phyloP scores from a whole-genome alignment of 2,113 vertebrate species.

The Hemichromis elongatus region DNA sequence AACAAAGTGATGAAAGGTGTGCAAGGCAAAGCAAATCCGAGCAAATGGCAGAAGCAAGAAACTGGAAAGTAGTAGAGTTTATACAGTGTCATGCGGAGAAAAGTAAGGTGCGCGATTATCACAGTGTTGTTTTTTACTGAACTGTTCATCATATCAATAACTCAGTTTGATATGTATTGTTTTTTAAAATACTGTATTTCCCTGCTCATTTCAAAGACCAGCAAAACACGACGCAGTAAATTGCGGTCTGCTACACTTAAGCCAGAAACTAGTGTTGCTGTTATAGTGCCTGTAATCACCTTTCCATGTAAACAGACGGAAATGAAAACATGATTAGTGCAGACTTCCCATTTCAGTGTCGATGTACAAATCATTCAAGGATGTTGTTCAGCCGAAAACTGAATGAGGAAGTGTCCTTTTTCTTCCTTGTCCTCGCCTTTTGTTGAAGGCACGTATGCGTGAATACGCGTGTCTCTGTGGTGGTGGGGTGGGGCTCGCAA shows the following conservation, averaged over 20 bases:
- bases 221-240: not conserved
- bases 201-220: not conserved
- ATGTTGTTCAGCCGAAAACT: not conserved
- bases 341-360: not conserved
- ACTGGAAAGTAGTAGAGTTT: not conserved
- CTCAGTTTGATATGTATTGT: not conserved
- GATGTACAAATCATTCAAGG: not conserved
- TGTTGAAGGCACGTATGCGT: not conserved
- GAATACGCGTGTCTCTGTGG: not conserved
- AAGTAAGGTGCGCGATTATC: not conserved
- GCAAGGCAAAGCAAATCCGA: not conserved
- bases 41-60: too few species aligned
- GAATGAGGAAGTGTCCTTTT: not conserved
- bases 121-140: not conserved
- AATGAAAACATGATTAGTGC: not conserved
- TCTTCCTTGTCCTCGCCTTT: not conserved
- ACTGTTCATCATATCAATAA: not conserved
- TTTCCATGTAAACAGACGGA: not conserved
- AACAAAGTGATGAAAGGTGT: not conserved
- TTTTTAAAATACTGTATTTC: not conserved
- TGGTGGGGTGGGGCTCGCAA: not conserved
- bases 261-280: not conserved
- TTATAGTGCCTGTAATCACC: not conserved
- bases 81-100: not conserved
- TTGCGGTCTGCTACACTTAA: not conserved